A percentile compares a stretch with the other conserved stretches of the same genome.
phyloP scores from a whole-genome alignment of 2,888 invertebrate species.

The Palloptera scutellata region DNA sequence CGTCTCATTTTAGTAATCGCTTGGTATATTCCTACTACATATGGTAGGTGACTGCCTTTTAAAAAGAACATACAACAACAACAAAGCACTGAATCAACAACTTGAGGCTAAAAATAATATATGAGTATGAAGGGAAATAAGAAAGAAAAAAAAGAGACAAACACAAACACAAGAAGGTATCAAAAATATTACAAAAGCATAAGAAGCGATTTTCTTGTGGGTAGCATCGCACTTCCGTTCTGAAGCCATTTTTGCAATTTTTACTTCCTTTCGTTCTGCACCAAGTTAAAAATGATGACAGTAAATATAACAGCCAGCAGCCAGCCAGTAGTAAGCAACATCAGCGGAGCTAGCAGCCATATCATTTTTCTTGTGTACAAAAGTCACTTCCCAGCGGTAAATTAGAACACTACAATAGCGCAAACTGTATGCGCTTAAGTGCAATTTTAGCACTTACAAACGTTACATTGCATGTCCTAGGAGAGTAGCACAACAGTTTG shows the following conservation, averaged over 20 bases:
- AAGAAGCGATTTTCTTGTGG: too few species aligned
- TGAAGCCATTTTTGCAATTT: background rate
- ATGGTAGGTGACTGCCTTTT: background rate
- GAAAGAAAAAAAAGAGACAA: background rate
- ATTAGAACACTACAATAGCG: too few species aligned
- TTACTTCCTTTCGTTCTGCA: slow-evolving; percentile 6
- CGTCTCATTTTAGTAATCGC: too few species aligned
- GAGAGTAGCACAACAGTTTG: too few species aligned
- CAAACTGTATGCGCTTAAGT: too few species aligned
- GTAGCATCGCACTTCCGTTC: background rate
- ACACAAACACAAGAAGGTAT: too few species aligned
- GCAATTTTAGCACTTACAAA: too few species aligned
- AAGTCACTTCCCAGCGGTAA: too few species aligned
- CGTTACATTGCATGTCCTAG: too few species aligned
- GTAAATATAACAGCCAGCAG: too few species aligned
- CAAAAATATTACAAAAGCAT: background rate
- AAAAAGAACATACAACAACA: too few species aligned
- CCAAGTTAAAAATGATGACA: background rate
- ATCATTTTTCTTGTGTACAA: background rate
- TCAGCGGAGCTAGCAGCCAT: background rate
- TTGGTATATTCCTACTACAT: background rate
- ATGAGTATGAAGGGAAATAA: background rate
- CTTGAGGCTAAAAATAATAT: slow-evolving; percentile 5
- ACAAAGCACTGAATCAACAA: slow-evolving; percentile 19
- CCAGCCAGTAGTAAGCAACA: background rate